Percentiles rank a stretch among this genome's conserved stretches.
Conservation (phyloP, 2,888 invertebrate genomes). For the Epicampocera succincta region DNA sequence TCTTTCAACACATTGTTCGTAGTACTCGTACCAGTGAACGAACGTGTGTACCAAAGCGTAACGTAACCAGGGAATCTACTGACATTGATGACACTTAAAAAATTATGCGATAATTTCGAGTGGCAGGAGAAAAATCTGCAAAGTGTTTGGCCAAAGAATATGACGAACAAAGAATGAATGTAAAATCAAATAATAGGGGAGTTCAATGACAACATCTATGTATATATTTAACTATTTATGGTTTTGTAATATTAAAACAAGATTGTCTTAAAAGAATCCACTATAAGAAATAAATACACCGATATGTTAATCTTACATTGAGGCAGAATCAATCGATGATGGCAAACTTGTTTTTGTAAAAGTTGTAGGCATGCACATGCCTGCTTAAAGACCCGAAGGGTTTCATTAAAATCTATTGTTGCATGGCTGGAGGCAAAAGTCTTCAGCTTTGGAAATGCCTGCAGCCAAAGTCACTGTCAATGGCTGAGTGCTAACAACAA, state of each 20-base stretch:
- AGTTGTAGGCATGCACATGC: background rate
- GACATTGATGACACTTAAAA: conserved; percentile 57
- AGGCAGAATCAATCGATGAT: background rate
- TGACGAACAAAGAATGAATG: conserved; percentile 18
- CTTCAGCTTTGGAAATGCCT: conserved; percentile 40
- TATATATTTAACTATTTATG: conserved; percentile 8
- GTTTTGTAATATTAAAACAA: background rate
- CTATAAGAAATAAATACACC: conserved; percentile 12
- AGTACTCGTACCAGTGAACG: background rate
- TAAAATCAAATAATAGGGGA: conserved; percentile 30
- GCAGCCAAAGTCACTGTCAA: conserved; percentile 63
- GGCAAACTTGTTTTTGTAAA: background rate
- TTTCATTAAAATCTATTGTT: conserved; percentile 30
- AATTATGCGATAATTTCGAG: conserved; percentile 44
- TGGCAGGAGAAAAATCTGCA: background rate
- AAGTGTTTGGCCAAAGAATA: conserved; percentile 1
- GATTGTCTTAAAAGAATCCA: too few species aligned
- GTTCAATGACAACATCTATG: conserved; percentile 17
- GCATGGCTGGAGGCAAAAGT: conserved; percentile 23
- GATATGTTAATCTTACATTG: background rate
- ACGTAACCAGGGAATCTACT: conserved; percentile 48
- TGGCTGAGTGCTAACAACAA: conserved; percentile 49
- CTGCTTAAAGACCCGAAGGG: background rate
- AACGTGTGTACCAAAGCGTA: conserved; percentile 45
- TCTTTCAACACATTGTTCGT: conserved; percentile 46